A percentile compares a stretch with the other conserved stretches of the same genome.
Evolutionary conservation across 2,888 invertebrate species (phyloP).

Genomic region (Gastrophysa polygoni): DNA sequence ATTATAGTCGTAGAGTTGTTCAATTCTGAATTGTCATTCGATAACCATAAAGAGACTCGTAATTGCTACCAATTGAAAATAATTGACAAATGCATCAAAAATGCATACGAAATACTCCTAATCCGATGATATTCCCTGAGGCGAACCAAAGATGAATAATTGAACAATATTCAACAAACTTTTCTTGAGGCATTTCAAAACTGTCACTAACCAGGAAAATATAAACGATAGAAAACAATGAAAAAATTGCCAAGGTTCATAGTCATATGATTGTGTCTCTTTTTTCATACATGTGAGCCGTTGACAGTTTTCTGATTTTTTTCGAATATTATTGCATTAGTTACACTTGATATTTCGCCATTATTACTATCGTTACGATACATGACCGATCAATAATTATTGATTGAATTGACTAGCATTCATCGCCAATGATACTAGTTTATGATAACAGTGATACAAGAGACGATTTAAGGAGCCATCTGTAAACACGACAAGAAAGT

Average conservation of each 20-base stretch:
- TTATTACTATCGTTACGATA: constrained; percentile 50
- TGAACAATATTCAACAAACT: not conserved
- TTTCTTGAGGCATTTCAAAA: not conserved
- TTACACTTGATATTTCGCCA: constrained; percentile 50
- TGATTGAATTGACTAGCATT: constrained; percentile 36
- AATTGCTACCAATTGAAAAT: no score
- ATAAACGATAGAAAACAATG: not conserved
- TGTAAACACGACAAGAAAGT: constrained; percentile 40
- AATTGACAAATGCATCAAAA: not conserved
- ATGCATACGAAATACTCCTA: not conserved
- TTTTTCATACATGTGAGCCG: constrained; percentile 36
- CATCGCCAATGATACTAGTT: no score
- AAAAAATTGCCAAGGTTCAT: constrained; percentile 9
- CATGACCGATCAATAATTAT: constrained; percentile 25
- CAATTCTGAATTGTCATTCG: no score
- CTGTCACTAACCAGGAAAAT: not conserved
- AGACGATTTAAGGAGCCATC: constrained; percentile 49
- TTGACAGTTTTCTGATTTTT: constrained; percentile 13
- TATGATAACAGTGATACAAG: constrained; percentile 8
- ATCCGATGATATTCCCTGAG: not conserved
- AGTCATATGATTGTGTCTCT: constrained; percentile 53
- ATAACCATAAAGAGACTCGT: no score
- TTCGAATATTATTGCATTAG: constrained; percentile 48
- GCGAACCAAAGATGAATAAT: not conserved
- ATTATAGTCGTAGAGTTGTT: no score